Evolutionary conservation across 2,113 vertebrate species (phyloP), one percentile per base, ranked within the genome.

Genomic region (Terrapene triunguis): DNA sequence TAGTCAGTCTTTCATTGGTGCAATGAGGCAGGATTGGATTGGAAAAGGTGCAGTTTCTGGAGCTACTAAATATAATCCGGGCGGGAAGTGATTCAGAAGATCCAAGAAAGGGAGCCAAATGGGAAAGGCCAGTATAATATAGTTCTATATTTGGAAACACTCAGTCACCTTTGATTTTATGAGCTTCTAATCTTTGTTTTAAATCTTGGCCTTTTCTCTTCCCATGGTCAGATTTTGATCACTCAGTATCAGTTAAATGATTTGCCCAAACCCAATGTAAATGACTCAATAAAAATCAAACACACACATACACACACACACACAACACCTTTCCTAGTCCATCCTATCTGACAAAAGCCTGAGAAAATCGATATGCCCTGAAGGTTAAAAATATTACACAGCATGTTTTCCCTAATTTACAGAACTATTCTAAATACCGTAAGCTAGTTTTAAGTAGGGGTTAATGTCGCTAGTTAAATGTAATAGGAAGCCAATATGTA

Each of bases 1-100:
- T 84, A 27, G 47, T 92, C 76, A 54, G 38, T 88, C 94, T 90
- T 97, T 89, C 82, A 19, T 5, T 92, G 86, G 62, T 81, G 53
- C 65, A 85, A 8, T 21, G 62, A 27, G 32, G 83, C 44, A 74
- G 82, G 50, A 69, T 48, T 94, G 80, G 25, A n/a, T 82, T 72
- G 88, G 87, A 96, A 83, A 92, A 95, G 69, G 22, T 78, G 81
- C 82, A 13, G 1, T 47, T 97, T 93, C 89, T 95, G 82, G 65
- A 95, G 29, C 8, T n/a, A 80, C 54, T 91, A 38, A 80, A 35
- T 35, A 87, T 25, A 96, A 74, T 35, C 25, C 59, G 24, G 87
- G 42, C 65, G 93, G 38, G 14, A 81, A 94, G 89, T 96, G 95
- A 97, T 92, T 97, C 89, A 97, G 87, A 96, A 95, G 82, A 93